Evolutionary conservation across 2,888 invertebrate genomes (phyloP).

Genomic region (Bembecia ichneumoniformis): DNA sequence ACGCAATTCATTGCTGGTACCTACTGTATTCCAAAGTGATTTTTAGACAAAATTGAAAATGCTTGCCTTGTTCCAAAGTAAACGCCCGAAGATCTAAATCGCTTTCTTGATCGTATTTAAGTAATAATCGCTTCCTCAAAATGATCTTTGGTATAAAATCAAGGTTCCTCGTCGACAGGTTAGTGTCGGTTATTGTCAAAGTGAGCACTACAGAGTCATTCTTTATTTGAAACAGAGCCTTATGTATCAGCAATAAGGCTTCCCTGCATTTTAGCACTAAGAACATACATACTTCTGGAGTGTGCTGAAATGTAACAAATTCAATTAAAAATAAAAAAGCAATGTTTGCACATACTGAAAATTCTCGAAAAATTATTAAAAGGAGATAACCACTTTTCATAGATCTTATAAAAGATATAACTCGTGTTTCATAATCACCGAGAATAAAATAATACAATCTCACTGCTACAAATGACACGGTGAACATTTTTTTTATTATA

Average conservation of each 20-base stretch:
- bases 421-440: too few relatives aligned
- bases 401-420: too few relatives aligned
- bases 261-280: slow-evolving; percentile 30
- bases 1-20: too few relatives aligned
- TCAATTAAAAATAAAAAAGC: too few relatives aligned
- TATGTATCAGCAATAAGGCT: slow-evolving; percentile 38
- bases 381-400: too few relatives aligned
- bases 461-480: too few relatives aligned
- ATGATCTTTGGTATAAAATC: slow-evolving; percentile 34
- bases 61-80: slow-evolving; percentile 38
- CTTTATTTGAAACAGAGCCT: slow-evolving; percentile 30
- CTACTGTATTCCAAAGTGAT: too few relatives aligned
- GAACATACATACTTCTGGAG: slow-evolving; percentile 40
- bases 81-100: slow-evolving; percentile 37
- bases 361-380: too few relatives aligned
- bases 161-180: neutral
- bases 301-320: slow-evolving; percentile 26
- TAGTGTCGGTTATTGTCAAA: slow-evolving; percentile 23
- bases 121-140: slow-evolving; percentile 26
- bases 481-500: too few relatives aligned
- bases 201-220: slow-evolving; percentile 27
- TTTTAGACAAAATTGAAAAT: neutral
- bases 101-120: slow-evolving; percentile 17
- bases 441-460: too few relatives aligned
- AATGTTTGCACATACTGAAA: too few relatives aligned